Conservation (phyloP, 37 sponge, comb jelly and placozoan species). For the Halichondria panicea region DNA sequence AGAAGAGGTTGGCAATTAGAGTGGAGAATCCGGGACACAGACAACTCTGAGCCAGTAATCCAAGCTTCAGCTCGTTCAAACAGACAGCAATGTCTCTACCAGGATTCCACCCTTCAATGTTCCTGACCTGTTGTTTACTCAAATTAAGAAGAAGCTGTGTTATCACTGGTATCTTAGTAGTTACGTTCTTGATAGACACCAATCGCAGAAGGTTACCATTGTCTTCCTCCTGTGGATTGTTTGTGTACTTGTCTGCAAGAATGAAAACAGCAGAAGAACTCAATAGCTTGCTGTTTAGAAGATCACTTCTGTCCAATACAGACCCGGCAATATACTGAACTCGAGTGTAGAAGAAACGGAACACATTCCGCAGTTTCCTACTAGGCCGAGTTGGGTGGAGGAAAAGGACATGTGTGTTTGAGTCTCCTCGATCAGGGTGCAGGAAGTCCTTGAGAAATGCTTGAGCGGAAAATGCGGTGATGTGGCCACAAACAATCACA, state of each 20-base stretch:
- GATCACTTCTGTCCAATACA: conserved; percentile 46
- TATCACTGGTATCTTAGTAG: conserved; percentile 40
- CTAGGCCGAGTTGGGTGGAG: conserved; percentile 51
- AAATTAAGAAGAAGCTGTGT: conserved; percentile 59
- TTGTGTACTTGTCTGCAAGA: conserved; percentile 47
- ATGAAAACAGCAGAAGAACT: conserved; percentile 59
- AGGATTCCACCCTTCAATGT: conserved; percentile 49
- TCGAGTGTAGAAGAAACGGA: conserved; percentile 57
- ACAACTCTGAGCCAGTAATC: conserved; percentile 74
- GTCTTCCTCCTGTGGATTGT: conserved; percentile 57
- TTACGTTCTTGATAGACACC: conserved; percentile 75
- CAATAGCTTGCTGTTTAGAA: conserved; percentile 41
- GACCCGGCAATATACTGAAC: conserved; percentile 64
- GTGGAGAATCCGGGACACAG: conserved; percentile 86
- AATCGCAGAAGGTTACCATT: conserved; percentile 64
- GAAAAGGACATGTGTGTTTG: conserved; percentile 58
- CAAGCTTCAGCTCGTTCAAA: conserved; percentile 72
- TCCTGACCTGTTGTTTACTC: conserved; percentile 29
- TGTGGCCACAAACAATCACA: conserved; percentile 71
- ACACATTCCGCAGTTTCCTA: conserved; percentile 26
- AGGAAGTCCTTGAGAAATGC: conserved; percentile 70
- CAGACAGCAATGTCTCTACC: conserved; percentile 65
- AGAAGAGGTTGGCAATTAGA: conserved; percentile 73
- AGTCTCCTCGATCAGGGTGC: conserved; percentile 64
- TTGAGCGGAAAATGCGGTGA: conserved; percentile 27